phyloP scores from a whole-genome alignment of 2,113 vertebrate genomes.

The Sander vitreus region DNA sequence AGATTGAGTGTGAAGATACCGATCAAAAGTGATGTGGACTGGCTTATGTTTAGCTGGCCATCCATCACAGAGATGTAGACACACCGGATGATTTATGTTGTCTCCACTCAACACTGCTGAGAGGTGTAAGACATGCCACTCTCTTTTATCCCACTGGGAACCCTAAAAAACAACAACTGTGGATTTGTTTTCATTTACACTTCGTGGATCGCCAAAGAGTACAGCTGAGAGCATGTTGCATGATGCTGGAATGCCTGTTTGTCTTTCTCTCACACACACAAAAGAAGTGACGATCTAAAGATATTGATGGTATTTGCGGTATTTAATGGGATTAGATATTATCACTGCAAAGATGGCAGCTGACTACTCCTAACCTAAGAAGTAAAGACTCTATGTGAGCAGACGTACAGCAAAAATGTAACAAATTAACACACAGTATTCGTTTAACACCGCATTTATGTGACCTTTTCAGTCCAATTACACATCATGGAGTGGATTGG shows the following conservation, averaged over 20 bases:
- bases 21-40: constrained; percentile 67
- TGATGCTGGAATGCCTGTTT: constrained; percentile 1
- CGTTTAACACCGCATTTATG: constrained; percentile 22
- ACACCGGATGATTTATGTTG: constrained; percentile 62
- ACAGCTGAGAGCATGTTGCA: constrained; percentile 22
- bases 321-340: constrained; percentile 30
- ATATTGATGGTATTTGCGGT: constrained; percentile 6
- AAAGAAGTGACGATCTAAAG: constrained; percentile 24
- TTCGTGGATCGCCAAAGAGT: constrained; percentile 15
- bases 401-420: neutral
- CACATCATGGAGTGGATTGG: constrained; percentile 28
- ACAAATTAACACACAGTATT: constrained; percentile 14
- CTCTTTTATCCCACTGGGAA: constrained; percentile 36
- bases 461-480: constrained; percentile 42
- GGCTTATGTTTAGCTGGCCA: constrained; percentile 57
- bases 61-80: constrained; percentile 62
- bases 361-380: constrained; percentile 25
- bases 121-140: constrained; percentile 32
- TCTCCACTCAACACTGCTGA: constrained; percentile 38
- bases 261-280: neutral
- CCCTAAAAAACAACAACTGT: constrained; percentile 60
- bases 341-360: constrained; percentile 18
- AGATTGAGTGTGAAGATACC: constrained; percentile 46
- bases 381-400: constrained; percentile 4
- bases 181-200: constrained; percentile 57